Evolutionary conservation across 2,797 vertebrate species (phyloP).

Genomic region (Anabas testudineus): DNA sequence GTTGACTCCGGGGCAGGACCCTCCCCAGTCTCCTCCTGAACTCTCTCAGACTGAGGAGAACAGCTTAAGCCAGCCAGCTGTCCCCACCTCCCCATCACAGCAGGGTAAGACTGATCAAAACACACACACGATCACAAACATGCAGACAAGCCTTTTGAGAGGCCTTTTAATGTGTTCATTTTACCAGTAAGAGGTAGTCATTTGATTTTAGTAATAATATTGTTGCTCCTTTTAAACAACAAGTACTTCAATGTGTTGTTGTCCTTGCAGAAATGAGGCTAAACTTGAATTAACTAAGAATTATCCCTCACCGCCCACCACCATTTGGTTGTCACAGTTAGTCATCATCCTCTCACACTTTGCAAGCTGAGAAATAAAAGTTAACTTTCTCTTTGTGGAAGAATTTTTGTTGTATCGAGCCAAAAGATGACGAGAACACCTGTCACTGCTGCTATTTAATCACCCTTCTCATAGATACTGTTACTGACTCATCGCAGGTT

Average conservation of each 20-base stretch:
- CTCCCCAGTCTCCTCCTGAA: slow-evolving; percentile 90
- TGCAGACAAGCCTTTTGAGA: slow-evolving; percentile 7
- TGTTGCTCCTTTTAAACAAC: slow-evolving; percentile 40
- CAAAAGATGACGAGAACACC: slow-evolving; percentile 13
- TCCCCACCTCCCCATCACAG: slow-evolving; percentile 94
- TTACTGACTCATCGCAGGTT: slow-evolving; percentile 33
- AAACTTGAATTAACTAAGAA: slow-evolving; percentile 47
- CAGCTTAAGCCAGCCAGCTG: slow-evolving; percentile 89
- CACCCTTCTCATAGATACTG: slow-evolving; percentile 4
- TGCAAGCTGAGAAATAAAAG: slow-evolving; percentile 66
- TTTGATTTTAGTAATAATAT: slow-evolving; percentile 51
- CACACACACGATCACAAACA: slow-evolving; percentile 32
- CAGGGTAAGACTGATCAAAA: slow-evolving; percentile 86
- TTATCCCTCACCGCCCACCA: slow-evolving; percentile 62
- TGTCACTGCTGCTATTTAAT: slow-evolving; percentile 35
- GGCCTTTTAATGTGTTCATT: slow-evolving; percentile 43
- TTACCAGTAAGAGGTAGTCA: slow-evolving; percentile 37
- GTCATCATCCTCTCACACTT: slow-evolving; percentile 73
- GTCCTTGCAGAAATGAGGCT: slow-evolving; percentile 35
- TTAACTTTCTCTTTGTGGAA: slow-evolving; percentile 64
- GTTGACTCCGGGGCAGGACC: slow-evolving; percentile 94
- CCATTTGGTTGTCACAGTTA: slow-evolving; percentile 75
- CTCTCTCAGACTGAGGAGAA: slow-evolving; percentile 90
- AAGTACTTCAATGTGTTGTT: slow-evolving; percentile 34
- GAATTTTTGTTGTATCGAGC: slow-evolving; percentile 21